Evolutionary conservation across 2,113 vertebrate genomes (phyloP), one percentile per base, ranked within the genome.

Genomic region (Columba janthina): DNA sequence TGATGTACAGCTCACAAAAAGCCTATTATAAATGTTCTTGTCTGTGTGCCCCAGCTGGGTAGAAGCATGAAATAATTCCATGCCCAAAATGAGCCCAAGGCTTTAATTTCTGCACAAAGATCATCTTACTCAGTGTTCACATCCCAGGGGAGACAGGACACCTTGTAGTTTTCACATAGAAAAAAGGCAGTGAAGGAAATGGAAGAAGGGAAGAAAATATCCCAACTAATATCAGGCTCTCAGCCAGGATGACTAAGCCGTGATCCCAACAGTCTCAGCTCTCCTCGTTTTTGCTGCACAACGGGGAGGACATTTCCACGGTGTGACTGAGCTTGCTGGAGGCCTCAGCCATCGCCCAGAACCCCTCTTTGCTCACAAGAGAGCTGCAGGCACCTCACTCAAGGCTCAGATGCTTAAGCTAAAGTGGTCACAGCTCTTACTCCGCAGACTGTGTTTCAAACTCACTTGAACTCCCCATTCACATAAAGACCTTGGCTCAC

Each of bases 321-420:
- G 36, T 1, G 12, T 17, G 15, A 56, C 50, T 57, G 75, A 90
- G 50, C 29, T 86, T 7, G 0, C 8, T 75, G 34, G 18, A 90
- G 19, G n/a, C n/a, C 60, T 80, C 74, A 31, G 31, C 11, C 64
- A 26, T 24, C 17, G 5, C 31, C 28, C n/a, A 8, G 56, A 58
- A 44, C 2, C 13, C 5, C 50, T 73, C 64, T 77, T 32, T 73
- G 40, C 44, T 54, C 51, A 69, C 28, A 50, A 29, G 16, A 74
- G 5, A 0, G 0, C 26, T 75, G 71, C 53, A 76, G 50, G 14
- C 6, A 6, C 10, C 54, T 67, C 0, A 0, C 65, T 64, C 42
- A 51, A 15, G 15, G n/a, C 10, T 70, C 80, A 31, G 3, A 9
- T 2, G 8, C 11, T 62, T 48, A 34, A 75, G 24, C 3, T 58